Base-by-base conservation (phyloP, 2,888 invertebrate species). In the Plemyria rubiginata region DNA sequence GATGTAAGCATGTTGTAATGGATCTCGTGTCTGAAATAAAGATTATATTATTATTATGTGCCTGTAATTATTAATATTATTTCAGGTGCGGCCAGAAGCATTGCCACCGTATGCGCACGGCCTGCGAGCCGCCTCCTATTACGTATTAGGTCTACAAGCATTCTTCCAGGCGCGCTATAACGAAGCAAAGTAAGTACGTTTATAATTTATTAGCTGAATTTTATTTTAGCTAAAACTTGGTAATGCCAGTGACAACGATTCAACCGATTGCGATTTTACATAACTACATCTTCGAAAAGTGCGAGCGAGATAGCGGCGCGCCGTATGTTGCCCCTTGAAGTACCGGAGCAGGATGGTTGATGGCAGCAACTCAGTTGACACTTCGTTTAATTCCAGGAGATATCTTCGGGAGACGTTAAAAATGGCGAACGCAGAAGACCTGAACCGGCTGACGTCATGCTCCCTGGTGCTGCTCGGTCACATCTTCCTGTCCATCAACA, bases 401-500 rank as follows among this genome's bases (percentile, higher is more conserved):
- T 98, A 97, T 83, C 94, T 99, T 55, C 94, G 99, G 67, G 99
- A 99, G 92, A 98, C 99, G 0, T 91, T 99, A 46, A 99, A 99
- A 92, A 98, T 99, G 98, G 99, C 99, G 22, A 99, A 99, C 89
- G 97, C 98, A 0, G 99, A 99, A 87, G 99, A 99, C 90, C 94
- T 99, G 70, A 99, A 99, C 89, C 94, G 99, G 51, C 93, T 99
- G 61, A 99, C 99, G 8, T 98, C 99, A 0, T 99, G 99, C 81
- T 98, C 99, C 13, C 94, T 99, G 56, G 99, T 99, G 54, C 93
- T 99, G 64, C 94, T 99, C 50, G 99, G 99, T 0, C 99, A 99
- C 86, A 99, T 99, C 72, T 99, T 99, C 91, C 94, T 99, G 36
- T 98, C 98, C 51, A 94, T 98, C 79, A 97, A 98, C 73, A 98